These are phyloP conservation scores for Orchesella cincta DNA, from an alignment of 1,140 invertebrate genomes.

Conservation along the genomic window DNA sequence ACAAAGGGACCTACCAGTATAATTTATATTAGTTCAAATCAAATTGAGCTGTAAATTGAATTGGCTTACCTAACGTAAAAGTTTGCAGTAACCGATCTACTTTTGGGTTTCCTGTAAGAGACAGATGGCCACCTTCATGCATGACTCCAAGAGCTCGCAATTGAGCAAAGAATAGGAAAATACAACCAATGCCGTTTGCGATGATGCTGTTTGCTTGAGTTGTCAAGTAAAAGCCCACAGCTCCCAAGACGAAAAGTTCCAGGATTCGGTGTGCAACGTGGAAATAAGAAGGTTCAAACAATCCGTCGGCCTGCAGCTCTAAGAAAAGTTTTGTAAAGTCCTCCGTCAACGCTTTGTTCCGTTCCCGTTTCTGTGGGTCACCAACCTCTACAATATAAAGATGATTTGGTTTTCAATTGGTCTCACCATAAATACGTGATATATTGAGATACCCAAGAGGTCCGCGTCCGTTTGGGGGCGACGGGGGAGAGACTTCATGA, in stretches of 20 bases:
- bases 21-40: too few relatives aligned
- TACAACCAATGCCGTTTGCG: background rate
- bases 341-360: background rate
- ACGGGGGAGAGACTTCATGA: slow-evolving; percentile 13
- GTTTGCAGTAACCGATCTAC: too few relatives aligned
- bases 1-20: too few relatives aligned
- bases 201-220: background rate
- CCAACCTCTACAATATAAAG: background rate
- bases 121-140: too few relatives aligned
- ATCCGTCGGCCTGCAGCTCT: background rate
- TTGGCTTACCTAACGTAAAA: too few relatives aligned
- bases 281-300: background rate
- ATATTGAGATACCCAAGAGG: background rate
- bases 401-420: background rate
- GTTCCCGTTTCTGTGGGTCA: background rate
- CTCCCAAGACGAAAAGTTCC: background rate
- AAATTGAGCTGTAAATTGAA: too few relatives aligned
- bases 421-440: background rate
- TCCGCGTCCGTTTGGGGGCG: background rate
- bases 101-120: too few relatives aligned
- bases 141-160: too few relatives aligned
- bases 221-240: background rate
- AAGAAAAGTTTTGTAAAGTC: background rate
- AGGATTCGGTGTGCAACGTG: background rate
- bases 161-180: too few relatives aligned